phyloP scores from a whole-genome alignment of 2,113 vertebrate genomes.

The Siniperca knerii region DNA sequence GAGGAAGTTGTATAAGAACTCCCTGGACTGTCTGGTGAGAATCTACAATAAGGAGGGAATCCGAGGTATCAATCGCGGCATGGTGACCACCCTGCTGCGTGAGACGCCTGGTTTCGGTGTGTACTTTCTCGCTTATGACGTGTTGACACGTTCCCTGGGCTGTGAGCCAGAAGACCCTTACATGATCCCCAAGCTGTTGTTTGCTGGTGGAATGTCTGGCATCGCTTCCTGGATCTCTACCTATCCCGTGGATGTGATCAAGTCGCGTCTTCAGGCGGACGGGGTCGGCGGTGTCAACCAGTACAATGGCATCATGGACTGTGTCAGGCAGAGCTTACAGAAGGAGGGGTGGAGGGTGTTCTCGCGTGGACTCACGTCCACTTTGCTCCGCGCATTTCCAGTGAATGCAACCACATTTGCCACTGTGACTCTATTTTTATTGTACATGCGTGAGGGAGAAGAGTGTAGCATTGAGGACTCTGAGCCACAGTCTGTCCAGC shows the following conservation, averaged over 20 bases:
- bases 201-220: constrained; percentile 94
- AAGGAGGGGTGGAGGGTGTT: constrained; percentile 94
- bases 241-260: constrained; percentile 96
- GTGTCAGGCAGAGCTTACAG: constrained; percentile 88
- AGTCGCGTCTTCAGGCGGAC: constrained; percentile 95
- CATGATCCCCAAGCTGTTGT: constrained; percentile 94
- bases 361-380: constrained; percentile 93
- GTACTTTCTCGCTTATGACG: constrained; percentile 96
- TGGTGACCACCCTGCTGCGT: constrained; percentile 93
- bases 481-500: constrained; percentile 79
- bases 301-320: constrained; percentile 93
- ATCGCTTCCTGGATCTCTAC: constrained; percentile 97
- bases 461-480: constrained; percentile 83
- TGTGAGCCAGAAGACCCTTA: constrained; percentile 92
- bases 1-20: constrained; percentile 93
- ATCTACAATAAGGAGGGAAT: constrained; percentile 94
- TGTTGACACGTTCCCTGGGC: constrained; percentile 89
- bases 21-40: constrained; percentile 93
- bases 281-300: constrained; percentile 88
- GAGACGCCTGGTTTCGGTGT: constrained; percentile 97
- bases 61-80: constrained; percentile 93
- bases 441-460: constrained; percentile 88
- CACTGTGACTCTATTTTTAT: constrained; percentile 94
- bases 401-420: constrained; percentile 97
- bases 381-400: constrained; percentile 94